Conservation (phyloP, 2,113 vertebrate genomes). For the Zeus faber region DNA sequence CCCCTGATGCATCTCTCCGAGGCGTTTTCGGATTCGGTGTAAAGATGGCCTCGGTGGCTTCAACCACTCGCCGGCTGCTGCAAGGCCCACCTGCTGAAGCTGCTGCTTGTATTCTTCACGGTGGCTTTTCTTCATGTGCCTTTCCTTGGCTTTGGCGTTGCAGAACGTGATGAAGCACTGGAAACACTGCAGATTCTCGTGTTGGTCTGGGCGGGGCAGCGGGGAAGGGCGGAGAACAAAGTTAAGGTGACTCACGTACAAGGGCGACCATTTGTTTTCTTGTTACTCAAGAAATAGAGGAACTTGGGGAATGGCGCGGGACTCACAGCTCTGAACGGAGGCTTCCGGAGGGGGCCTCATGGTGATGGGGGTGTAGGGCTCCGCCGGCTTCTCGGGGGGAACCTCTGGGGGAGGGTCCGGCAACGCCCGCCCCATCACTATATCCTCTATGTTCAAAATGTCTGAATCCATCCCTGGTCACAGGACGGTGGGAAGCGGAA, state of each 20-base stretch:
- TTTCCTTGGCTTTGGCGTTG: constrained; percentile 79
- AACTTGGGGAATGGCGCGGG: rapidly evolving
- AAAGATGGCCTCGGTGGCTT: too few species aligned
- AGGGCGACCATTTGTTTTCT: too few species aligned
- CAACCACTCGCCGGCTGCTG: too few species aligned
- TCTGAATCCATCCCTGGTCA: constrained; percentile 71
- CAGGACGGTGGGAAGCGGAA: constrained; percentile 2
- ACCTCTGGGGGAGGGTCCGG: constrained; percentile 51
- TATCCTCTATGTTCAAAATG: constrained; percentile 75
- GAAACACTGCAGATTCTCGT: constrained; percentile 80
- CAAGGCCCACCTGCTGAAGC: constrained; percentile 74
- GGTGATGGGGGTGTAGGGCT: constrained; percentile 54
- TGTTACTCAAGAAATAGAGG: rapidly evolving
- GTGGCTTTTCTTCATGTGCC: constrained; percentile 82
- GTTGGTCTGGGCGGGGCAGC: constrained; percentile 67
- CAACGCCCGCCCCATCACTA: constrained; percentile 70
- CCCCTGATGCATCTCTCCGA: too few species aligned
- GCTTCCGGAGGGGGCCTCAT: constrained; percentile 53
- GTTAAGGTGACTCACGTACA: background rate
- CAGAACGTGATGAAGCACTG: constrained; percentile 83
- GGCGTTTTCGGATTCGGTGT: too few species aligned
- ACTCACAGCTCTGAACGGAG: constrained; percentile 70
- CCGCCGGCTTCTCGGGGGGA: constrained; percentile 53
- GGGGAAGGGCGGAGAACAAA: too few species aligned
- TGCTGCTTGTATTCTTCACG: constrained; percentile 80